Evolutionary conservation across 2,113 vertebrate species (phyloP), one percentile per base, ranked within the genome.

Genomic region (Clarias macrocephalus): DNA sequence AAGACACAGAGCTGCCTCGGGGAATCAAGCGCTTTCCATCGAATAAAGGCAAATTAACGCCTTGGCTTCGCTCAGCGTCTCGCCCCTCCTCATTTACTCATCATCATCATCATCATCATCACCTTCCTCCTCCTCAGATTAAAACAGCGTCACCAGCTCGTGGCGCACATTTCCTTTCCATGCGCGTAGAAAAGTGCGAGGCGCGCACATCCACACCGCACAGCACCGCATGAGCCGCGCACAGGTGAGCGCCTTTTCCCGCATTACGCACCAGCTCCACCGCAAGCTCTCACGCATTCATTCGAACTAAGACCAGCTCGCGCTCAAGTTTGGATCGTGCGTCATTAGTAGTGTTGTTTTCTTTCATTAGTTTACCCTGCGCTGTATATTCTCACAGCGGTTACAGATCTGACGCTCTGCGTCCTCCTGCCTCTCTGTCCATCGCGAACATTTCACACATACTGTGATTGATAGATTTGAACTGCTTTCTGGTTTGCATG

Each of bases 201-300:
- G 89, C 89, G 92, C 91, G 90, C 92, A 91, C 89, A 84, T 57
- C 79, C 63, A 73, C 90, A 91, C 87, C 80, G 90, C 90, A 52
- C 92, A 90, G 89, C 93, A 92, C 93, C 91, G 91, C 85, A 90
- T 91, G 90, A 89, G 88, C 90, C 83, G 88, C 87, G 92, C 89
- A 91, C 94, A 96, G 95, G 95, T 96, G 93, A 95, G 92, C 72
- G 33, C 42, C 11, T 68, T 66, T 79, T 82, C 52, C 33, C 15
- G 80, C 23, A 57, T 63, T 80, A 42, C 66, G 8, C 62, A 68
- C 28, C 82, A 21, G n/a, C 48, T 25, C 42, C 42, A 4, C 65
- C 23, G n/a, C 1, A 25, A 13, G 25, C 48, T 52, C 25, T 52
- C 62, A 68, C 3, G 1, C 57, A 37, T 56, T 56, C 48, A 68